These are phyloP conservation scores for Alosa sapidissima DNA, from an alignment of 2,797 vertebrate genomes.

Conservation along the genomic window DNA sequence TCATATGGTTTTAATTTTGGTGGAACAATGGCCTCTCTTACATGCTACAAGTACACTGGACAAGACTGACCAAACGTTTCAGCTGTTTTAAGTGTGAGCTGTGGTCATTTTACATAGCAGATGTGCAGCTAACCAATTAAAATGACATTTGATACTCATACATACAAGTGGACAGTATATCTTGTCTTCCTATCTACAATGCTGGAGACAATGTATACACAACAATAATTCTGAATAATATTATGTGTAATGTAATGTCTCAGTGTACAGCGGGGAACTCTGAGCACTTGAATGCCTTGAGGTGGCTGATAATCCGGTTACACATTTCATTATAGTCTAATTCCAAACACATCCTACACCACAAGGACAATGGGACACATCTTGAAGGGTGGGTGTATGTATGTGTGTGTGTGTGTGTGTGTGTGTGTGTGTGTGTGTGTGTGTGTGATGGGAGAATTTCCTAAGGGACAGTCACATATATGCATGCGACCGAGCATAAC, in stretches of 20 bases:
- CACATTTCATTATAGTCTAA: neutral
- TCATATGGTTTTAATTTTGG: neutral
- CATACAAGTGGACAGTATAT: neutral
- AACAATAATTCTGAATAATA: neutral
- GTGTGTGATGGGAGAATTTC: neutral
- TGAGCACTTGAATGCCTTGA: neutral
- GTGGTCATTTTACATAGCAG: neutral
- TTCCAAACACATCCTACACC: neutral
- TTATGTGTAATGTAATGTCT: too few species aligned
- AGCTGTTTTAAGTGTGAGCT: neutral
- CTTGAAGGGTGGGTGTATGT: slow-evolving; percentile 28
- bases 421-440: neutral
- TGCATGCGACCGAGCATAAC: neutral
- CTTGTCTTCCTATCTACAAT: neutral
- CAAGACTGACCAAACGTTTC: neutral
- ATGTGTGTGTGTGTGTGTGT: neutral
- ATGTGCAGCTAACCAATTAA: neutral
- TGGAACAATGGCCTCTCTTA: neutral
- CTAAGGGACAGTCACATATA: neutral
- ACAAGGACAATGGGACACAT: neutral
- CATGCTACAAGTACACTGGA: neutral
- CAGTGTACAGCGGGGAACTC: neutral
- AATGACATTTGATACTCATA: neutral
- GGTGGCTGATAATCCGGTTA: neutral
- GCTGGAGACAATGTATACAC: neutral